These are phyloP conservation scores for Arctia plantaginis DNA, from an alignment of 2,888 invertebrate species.

Conservation along the genomic window DNA sequence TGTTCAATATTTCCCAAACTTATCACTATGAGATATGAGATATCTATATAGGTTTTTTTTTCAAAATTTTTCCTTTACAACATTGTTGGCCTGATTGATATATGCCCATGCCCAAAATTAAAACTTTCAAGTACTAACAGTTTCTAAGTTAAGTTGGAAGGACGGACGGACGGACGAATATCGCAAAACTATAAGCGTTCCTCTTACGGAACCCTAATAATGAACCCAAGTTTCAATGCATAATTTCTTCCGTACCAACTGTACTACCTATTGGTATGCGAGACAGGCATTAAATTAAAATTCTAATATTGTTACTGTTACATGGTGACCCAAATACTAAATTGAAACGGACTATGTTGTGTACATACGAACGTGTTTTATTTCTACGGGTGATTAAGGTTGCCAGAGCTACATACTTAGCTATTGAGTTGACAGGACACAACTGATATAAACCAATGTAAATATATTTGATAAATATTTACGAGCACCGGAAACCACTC, in stretches of 20 bases:
- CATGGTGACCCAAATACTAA: neutral
- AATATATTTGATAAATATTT: neutral
- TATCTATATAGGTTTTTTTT: too few relatives aligned
- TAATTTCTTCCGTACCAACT: neutral
- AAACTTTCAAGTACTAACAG: too few relatives aligned
- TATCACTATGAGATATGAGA: too few relatives aligned
- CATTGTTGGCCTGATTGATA: too few relatives aligned
- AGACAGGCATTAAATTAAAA: neutral
- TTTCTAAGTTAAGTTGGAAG: too few relatives aligned
- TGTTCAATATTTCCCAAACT: too few relatives aligned
- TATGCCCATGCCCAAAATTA: too few relatives aligned
- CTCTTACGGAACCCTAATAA: neutral
- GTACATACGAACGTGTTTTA: neutral
- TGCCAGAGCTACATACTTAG: neutral
- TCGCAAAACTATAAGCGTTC: too few relatives aligned
- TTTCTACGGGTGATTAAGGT: neutral
- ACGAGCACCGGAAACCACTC: neutral
- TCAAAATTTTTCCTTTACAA: too few relatives aligned
- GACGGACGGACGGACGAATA: too few relatives aligned
- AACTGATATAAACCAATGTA: neutral
- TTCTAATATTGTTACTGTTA: neutral
- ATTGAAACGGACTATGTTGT: neutral
- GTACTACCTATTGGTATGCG: neutral
- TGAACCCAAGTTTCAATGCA: neutral
- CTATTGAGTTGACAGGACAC: neutral